A percentile compares a stretch with the other conserved stretches of the same genome.
Evolutionary conservation across 2,797 vertebrate genomes (phyloP).

Genomic region (Rhynchonycteris naso): DNA sequence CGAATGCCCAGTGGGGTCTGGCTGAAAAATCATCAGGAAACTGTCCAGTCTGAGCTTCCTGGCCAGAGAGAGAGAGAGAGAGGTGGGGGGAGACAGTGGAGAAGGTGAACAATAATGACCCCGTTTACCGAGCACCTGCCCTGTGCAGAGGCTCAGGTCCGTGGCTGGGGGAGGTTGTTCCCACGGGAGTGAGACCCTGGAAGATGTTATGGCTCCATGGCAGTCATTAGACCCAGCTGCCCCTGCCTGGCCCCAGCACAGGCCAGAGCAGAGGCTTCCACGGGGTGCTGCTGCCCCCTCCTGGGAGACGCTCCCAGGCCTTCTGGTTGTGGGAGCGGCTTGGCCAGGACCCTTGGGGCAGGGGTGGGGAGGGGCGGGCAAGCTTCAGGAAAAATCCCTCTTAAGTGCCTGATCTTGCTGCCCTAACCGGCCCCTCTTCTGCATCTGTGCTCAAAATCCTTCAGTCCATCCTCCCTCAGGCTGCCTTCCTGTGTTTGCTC

Average conservation of each 20-base stretch:
- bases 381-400: rapidly evolving
- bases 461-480: too few relatives aligned
- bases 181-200: not conserved
- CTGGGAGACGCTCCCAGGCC: constrained; percentile 32
- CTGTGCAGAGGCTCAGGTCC: rapidly evolving
- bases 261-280: not conserved
- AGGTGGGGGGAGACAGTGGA: too few relatives aligned
- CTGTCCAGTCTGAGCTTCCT: not conserved
- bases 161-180: too few relatives aligned
- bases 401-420: rapidly evolving
- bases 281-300: constrained; percentile 75
- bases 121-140: not conserved
- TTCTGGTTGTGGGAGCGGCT: rapidly evolving
- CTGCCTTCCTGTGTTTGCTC: not conserved
- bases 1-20: not conserved
- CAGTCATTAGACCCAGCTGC: not conserved
- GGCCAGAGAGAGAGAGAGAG: not conserved
- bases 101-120: not conserved
- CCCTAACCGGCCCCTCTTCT: rapidly evolving
- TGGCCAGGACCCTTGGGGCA: rapidly evolving
- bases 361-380: not conserved
- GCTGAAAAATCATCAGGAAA: not conserved
- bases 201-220: not conserved
- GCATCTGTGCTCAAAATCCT: not conserved
- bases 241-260: rapidly evolving